Percentiles rank a stretch among this genome's conserved stretches.
Conservation (phyloP, 2,797 vertebrate genomes). For the Artibeus jamaicensis region DNA sequence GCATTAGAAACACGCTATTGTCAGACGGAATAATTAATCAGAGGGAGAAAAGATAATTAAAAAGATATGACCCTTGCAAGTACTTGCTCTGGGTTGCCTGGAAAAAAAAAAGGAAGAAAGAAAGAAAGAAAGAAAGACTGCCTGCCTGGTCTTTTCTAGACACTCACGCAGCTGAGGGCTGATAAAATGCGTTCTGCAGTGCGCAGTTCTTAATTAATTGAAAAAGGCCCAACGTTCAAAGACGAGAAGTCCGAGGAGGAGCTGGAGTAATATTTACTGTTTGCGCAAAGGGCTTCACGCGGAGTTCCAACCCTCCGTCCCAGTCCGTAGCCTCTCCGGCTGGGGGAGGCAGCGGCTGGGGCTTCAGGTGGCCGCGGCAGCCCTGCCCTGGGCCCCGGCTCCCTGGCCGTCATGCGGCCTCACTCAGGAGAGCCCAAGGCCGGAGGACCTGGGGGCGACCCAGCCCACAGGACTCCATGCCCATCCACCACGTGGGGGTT, state of each 20-base stretch:
- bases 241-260: constrained; percentile 89
- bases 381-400: fast-evolving
- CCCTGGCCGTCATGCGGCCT: fast-evolving
- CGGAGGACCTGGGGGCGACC: fast-evolving
- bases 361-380: constrained; percentile 31
- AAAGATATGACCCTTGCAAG: constrained; percentile 99
- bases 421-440: background rate
- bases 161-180: constrained; percentile 91
- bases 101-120: constrained; percentile 84
- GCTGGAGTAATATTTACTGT: constrained; percentile 90
- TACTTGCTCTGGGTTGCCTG: constrained; percentile 95
- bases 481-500: background rate
- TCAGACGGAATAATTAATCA: constrained; percentile 99
- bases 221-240: constrained; percentile 93
- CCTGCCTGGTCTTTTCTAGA: constrained; percentile 88
- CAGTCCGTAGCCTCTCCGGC: constrained; percentile 77
- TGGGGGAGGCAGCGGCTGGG: constrained; percentile 54
- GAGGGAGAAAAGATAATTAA: constrained; percentile 99
- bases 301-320: constrained; percentile 85
- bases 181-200: constrained; percentile 94
- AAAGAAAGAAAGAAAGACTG: constrained; percentile 84
- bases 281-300: constrained; percentile 86
- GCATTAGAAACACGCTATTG: constrained; percentile 98
- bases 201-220: constrained; percentile 97
- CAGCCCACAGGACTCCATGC: background rate